phyloP scores from a whole-genome alignment of 2,113 vertebrate species.

The Catharus bicknelli region DNA sequence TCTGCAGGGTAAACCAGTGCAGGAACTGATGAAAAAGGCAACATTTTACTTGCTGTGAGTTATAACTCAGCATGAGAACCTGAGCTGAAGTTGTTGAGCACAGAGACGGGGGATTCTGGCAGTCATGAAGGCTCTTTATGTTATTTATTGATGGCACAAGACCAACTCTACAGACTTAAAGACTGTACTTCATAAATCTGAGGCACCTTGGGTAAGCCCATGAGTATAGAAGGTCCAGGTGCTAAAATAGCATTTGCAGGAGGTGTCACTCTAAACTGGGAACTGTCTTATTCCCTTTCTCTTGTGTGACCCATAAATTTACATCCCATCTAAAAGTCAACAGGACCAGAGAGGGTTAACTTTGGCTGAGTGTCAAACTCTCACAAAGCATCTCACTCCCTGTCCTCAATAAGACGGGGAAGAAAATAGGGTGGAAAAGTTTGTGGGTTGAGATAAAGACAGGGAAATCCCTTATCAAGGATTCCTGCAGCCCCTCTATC shows the following conservation, averaged over 20 bases:
- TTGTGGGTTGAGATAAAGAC: background rate
- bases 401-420: rapidly evolving
- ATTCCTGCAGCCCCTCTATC: background rate
- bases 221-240: background rate
- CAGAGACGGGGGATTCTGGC: background rate
- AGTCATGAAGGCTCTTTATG: background rate
- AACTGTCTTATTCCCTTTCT: background rate
- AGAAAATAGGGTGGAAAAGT: background rate
- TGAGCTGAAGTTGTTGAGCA: background rate
- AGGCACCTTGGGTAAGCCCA: background rate
- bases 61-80: background rate
- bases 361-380: background rate
- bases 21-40: background rate
- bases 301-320: background rate
- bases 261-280: background rate
- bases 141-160: background rate
- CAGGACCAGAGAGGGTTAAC: background rate
- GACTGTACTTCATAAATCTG: background rate
- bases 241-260: background rate
- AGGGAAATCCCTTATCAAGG: background rate
- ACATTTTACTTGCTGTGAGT: background rate
- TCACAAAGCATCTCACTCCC: rapidly evolving
- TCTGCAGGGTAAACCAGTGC: background rate
- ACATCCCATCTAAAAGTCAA: background rate
- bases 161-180: background rate